Evolutionary conservation across 2,797 vertebrate species (phyloP).

Genomic region (Buphagus erythrorhynchus): DNA sequence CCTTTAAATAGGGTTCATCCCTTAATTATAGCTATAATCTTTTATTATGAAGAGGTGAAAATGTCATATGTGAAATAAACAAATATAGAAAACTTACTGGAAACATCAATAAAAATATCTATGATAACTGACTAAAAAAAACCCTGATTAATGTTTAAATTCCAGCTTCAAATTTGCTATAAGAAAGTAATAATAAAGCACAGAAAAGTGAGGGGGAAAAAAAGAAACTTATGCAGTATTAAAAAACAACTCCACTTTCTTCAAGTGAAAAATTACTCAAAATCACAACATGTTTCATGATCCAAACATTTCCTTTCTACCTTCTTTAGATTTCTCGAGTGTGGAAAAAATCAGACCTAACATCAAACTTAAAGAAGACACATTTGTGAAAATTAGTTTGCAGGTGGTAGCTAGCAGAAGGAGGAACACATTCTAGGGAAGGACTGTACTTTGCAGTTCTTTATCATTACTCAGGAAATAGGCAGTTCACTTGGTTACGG

Average conservation of each 20-base stretch:
- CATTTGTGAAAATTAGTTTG: background rate
- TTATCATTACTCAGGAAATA: background rate
- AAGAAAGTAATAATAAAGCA: background rate
- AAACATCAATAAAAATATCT: background rate
- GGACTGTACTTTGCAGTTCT: background rate
- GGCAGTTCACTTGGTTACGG: background rate
- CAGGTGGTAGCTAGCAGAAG: background rate
- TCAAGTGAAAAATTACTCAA: background rate
- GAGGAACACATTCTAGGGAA: background rate
- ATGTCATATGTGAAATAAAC: background rate
- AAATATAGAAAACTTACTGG: background rate
- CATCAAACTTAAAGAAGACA: background rate
- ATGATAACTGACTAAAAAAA: background rate
- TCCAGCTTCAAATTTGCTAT: background rate
- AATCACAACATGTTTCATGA: background rate
- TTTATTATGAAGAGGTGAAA: background rate
- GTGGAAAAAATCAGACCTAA: background rate
- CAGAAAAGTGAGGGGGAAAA: fast-evolving
- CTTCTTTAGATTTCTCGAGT: background rate
- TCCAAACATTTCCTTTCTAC: background rate
- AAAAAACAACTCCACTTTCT: background rate
- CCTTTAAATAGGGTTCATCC: background rate
- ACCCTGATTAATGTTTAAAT: background rate
- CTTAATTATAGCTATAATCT: background rate
- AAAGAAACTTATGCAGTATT: background rate